phyloP scores from a whole-genome alignment of 2,888 invertebrate genomes.

The Leptarthrus brevirostris region DNA sequence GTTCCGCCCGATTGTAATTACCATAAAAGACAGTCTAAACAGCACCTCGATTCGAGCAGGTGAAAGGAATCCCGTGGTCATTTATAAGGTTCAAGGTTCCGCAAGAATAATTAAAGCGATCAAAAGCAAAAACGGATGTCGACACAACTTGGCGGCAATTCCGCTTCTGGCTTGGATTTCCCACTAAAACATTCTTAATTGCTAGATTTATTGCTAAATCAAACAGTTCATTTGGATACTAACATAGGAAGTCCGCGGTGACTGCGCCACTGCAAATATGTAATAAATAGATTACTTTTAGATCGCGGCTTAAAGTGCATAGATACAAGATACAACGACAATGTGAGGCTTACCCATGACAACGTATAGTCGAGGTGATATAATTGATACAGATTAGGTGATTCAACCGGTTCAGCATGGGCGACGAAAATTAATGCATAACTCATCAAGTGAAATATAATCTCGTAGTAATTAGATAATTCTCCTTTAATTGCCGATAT shows the following conservation, averaged over 20 bases:
- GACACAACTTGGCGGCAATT: slow-evolving; percentile 8
- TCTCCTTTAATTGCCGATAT: slow-evolving; percentile 3
- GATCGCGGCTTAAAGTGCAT: not conserved
- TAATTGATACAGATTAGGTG: slow-evolving; percentile 44
- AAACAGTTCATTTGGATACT: not conserved
- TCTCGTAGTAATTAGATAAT: slow-evolving; percentile 27
- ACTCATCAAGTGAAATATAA: slow-evolving; percentile 23
- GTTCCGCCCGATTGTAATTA: slow-evolving; percentile 23
- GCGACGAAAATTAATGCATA: slow-evolving; percentile 38
- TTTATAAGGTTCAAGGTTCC: slow-evolving; percentile 43
- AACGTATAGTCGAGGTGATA: slow-evolving; percentile 14
- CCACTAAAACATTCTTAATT: slow-evolving; percentile 11
- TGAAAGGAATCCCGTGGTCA: slow-evolving; percentile 44
- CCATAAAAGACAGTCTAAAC: slow-evolving; percentile 17
- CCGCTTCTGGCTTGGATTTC: slow-evolving; percentile 23
- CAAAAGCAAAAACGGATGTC: slow-evolving; percentile 36
- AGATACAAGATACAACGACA: not conserved
- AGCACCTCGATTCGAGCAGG: slow-evolving; percentile 10
- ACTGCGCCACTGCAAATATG: not conserved
- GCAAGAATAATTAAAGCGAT: slow-evolving; percentile 31
- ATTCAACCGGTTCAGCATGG: slow-evolving; percentile 39
- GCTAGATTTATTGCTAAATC: slow-evolving; percentile 7
- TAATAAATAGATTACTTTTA: not conserved
- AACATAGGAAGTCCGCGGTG: not conserved
- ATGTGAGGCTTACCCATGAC: slow-evolving; percentile 5